A percentile compares a stretch with the other conserved stretches of the same genome.
Evolutionary conservation across 1,140 invertebrate species (phyloP).

Genomic region (Leptonema lineaticorne): DNA sequence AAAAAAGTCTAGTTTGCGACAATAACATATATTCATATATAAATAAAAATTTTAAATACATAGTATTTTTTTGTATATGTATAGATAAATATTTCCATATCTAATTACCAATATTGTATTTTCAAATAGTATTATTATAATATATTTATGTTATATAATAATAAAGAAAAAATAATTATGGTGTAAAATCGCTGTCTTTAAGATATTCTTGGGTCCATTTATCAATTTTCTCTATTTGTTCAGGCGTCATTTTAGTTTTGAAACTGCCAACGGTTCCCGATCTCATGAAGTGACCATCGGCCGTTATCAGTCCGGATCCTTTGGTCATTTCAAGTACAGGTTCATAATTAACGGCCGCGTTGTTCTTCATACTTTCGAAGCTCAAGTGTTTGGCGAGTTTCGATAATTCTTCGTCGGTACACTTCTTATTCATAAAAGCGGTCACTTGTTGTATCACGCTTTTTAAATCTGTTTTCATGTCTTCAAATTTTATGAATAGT

Average conservation of each 20-base stretch:
- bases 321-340: constrained; percentile 49
- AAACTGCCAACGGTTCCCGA: constrained; percentile 66
- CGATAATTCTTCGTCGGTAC: constrained; percentile 56
- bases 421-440: constrained; percentile 58
- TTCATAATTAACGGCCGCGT: constrained; percentile 71
- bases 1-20: too few relatives aligned
- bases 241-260: constrained; percentile 61
- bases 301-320: constrained; percentile 48
- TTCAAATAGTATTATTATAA: too few relatives aligned
- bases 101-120: too few relatives aligned
- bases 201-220: constrained; percentile 58
- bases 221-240: constrained; percentile 59
- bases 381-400: constrained; percentile 61
- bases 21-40: too few relatives aligned
- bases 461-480: constrained; percentile 66
- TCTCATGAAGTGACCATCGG: constrained; percentile 61
- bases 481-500: constrained; percentile 65
- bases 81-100: too few relatives aligned
- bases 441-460: constrained; percentile 59
- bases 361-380: constrained; percentile 69
- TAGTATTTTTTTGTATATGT: too few relatives aligned
- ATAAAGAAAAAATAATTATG: too few relatives aligned
- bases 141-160: too few relatives aligned
- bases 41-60: too few relatives aligned
- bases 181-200: constrained; percentile 41